Evolutionary conservation across 2,888 invertebrate genomes (phyloP), one percentile per base, ranked within the genome.

Genomic region (Andrena camellia): DNA sequence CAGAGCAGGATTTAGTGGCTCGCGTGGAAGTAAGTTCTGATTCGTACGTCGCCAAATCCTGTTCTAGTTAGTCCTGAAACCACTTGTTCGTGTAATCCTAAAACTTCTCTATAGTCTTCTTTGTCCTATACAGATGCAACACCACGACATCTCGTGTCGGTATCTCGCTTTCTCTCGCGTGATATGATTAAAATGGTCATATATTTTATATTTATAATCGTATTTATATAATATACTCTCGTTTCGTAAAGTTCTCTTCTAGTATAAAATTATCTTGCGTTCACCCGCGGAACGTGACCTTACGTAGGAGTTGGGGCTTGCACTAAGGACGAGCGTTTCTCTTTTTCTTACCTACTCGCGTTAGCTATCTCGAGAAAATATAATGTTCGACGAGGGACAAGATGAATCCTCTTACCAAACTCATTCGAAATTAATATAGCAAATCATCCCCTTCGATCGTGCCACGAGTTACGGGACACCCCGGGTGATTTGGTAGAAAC

Each of bases 121-220:
- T 66, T 23, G 5, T 64, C 52, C 59, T 74, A 78, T 72, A 72
- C 69, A 71, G 69, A 60, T 76, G 78, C 69, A 68, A 73, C 83
- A 73, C 83, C 69, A 73, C 23, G 64, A 74, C 52, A 60, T 31
- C 68, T 71, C 23, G 23, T 5, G 63, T 52, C 48, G 50, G 52
- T 52, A 52, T 31, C 42, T 23, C n/a, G n/a, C 54, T 54, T 73
- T 81, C 78, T 84, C 74, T 81, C 87, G 77, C 72, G 76, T 91
- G 91, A 91, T 91, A 91, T 91, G 91, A 90, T 88, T 88, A 85
- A 85, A 89, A 89, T 91, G 90, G 87, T 91, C 90, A 83, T 86
- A 76, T 84, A 77, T 84, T 86, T 81, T 80, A 86, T 78, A 77
- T 76, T 73, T 86, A 80, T 86, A 81, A 59, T 74, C 69, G 20